phyloP scores from a whole-genome alignment of 2,113 vertebrate species.

The Vulpes lagopus region DNA sequence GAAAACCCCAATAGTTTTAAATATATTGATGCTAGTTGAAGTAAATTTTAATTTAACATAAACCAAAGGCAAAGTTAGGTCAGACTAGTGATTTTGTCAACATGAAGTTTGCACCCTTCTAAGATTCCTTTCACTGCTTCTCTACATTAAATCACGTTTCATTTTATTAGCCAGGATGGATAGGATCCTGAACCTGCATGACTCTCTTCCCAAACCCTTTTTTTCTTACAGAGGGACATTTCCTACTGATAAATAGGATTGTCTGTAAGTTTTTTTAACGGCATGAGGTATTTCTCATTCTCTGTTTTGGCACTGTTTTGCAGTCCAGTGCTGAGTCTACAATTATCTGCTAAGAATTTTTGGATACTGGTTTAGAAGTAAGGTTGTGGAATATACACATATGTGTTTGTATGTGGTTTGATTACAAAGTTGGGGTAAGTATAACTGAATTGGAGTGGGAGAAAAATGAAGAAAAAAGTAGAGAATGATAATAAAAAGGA shows the following conservation, averaged over 20 bases:
- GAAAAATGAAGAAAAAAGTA: not conserved
- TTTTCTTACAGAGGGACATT: not conserved
- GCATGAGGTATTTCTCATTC: not conserved
- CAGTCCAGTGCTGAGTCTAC: not conserved
- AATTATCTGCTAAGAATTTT: not conserved
- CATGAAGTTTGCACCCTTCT: not conserved
- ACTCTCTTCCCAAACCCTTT: not conserved
- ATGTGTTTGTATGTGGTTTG: not conserved
- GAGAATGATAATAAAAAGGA: not conserved
- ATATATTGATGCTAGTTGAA: not conserved
- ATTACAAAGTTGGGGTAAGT: not conserved
- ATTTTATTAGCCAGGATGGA: not conserved
- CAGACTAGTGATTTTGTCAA: not conserved
- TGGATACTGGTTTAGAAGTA: not conserved
- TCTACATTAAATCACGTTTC: conserved; percentile 27
- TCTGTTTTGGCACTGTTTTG: not conserved
- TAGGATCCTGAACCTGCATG: not conserved
- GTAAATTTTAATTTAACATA: conserved; percentile 58
- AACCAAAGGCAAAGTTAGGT: conserved; percentile 17
- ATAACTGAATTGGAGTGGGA: not conserved
- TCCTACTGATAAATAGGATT: not conserved
- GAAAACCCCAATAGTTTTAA: conserved; percentile 53
- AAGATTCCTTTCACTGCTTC: not conserved
- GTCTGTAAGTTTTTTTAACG: not conserved
- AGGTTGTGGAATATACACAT: not conserved